A percentile compares a stretch with the other conserved stretches of the same genome.
Conservation (phyloP, 2,888 invertebrate genomes). For the Agriopis aurantiaria region DNA sequence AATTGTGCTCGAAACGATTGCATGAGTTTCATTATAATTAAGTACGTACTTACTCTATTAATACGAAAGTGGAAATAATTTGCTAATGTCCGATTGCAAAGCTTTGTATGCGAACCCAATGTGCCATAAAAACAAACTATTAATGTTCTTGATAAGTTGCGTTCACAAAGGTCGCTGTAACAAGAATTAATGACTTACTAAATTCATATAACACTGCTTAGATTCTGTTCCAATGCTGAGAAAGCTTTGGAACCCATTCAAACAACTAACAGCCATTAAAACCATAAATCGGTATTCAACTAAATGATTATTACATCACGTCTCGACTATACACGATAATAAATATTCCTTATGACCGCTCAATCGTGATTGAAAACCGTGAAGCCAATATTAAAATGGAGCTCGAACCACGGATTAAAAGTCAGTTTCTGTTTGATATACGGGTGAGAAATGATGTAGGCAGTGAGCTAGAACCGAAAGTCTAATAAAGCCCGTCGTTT, state of each 20-base stretch:
- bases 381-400: slow-evolving; percentile 29
- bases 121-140: no score
- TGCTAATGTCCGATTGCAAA: not conserved
- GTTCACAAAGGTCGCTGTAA: not conserved
- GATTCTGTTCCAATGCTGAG: slow-evolving; percentile 13
- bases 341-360: slow-evolving; percentile 31
- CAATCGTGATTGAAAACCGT: slow-evolving; percentile 32
- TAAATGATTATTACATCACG: slow-evolving; percentile 24
- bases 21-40: slow-evolving; percentile 20
- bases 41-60: no score
- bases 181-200: not conserved
- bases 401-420: not conserved
- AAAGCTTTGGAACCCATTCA: slow-evolving; percentile 21
- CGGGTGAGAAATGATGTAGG: not conserved
- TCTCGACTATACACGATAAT: slow-evolving; percentile 13
- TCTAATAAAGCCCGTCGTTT: not conserved
- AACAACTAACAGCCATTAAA: slow-evolving; percentile 22
- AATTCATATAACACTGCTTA: not conserved
- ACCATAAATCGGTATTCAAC: slow-evolving; percentile 20
- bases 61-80: not conserved
- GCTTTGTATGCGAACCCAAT: no score
- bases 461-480: not conserved
- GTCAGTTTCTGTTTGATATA: not conserved
- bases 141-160: no score
- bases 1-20: slow-evolving; percentile 27